Base-by-base conservation (phyloP, 2,113 vertebrate genomes). In the Paramormyrops kingsleyae region DNA sequence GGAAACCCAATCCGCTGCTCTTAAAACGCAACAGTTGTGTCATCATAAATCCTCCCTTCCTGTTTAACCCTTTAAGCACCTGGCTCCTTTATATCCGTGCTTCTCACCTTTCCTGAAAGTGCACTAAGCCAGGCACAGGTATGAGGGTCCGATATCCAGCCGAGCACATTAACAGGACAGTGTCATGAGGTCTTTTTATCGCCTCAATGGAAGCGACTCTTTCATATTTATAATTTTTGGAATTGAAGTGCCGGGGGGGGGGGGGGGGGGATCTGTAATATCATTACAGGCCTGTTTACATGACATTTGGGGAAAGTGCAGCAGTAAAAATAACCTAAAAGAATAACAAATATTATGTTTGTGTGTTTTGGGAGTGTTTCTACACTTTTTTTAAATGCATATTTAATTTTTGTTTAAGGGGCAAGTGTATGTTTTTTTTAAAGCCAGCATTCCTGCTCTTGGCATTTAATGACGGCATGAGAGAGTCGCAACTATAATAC, bases 11-110 rank as follows among this genome's bases (percentile, higher is more conserved):
- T 35, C 49, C 42, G 13, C 39, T 44, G 53, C 74, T 83, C 70
- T 53, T 90, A 88, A 90, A 90, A 53, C 74, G 80, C 52, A 56
- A 74, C 90, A 56, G 88, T 46, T 88, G 88, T 13, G 84, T 59
- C 74, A 52, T 35, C 87, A 50, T 90, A 90, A 90, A 88, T 90
- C 53, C 39, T 83, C 47, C 12, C 44, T 42, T 31, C 50, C 87
- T 47, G 52, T 56, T 46, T 77, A 49, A 77, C 74, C 74, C 74
- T 77, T 77, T 77, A 39, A 77, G 74, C 74, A 39, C 35, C 35
- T 31, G n/a, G n/a, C 12, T 17, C 5, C 74, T 77, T 80, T 19
- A 80, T 80, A 39, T 42, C 35, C 17, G 0, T 17, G 13, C 35
- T 9, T 62, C 74, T 19, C 35, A 42, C 35, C 35, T 80, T 80